Base-by-base conservation (phyloP, 2,888 invertebrate genomes). In the Phalangium opilio region DNA sequence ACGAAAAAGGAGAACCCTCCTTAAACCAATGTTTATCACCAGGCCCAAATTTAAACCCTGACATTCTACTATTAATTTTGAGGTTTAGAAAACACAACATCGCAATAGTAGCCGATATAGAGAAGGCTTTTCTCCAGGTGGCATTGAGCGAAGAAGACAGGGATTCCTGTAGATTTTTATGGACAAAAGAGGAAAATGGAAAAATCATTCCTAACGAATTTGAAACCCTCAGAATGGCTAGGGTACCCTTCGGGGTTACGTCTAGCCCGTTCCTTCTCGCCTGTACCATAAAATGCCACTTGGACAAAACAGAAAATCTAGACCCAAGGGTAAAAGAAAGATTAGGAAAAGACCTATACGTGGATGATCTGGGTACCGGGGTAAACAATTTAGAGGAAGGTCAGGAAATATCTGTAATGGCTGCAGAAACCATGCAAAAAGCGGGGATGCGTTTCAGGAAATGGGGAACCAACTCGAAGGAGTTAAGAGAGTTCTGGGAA, bases 1-100 rank as follows among this genome's bases (percentile, higher is more conserved):
- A n/a, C n/a, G n/a, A n/a, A n/a, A n/a, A n/a, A n/a, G 40, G 46
- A 3, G 14, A 21, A 4, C 10, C 12, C 7, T 49, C 49, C 1
- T 39, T 49, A 33, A 49, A 49, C 47, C 34, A 47, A n/a, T 42
- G 42, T 20, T 18, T 49, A 3, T n/a, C 11, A 3, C 12, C 36
- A 2, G 49, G 49, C 5, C 42, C 49, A 19, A 41, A 49, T 27
- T n/a, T 49, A 11, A 35, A 38, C 17, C 41, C 44, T 3, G 43
- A 36, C 27, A 44, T 47, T 20, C 12, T 44, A 11, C 15, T 5
- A 1, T 15, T 36, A n/a, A 21, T 47, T 14, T 32, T 47, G 20
- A 42, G 17, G n/a, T 42, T 46, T 33, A 21, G 46, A 14, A 61
- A 14, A 14, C 2, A 48, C 34, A 41, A 48, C 34, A 33, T 47